Base-by-base conservation (phyloP, 2,888 invertebrate genomes). In the Rhamphomyia laevipes region DNA sequence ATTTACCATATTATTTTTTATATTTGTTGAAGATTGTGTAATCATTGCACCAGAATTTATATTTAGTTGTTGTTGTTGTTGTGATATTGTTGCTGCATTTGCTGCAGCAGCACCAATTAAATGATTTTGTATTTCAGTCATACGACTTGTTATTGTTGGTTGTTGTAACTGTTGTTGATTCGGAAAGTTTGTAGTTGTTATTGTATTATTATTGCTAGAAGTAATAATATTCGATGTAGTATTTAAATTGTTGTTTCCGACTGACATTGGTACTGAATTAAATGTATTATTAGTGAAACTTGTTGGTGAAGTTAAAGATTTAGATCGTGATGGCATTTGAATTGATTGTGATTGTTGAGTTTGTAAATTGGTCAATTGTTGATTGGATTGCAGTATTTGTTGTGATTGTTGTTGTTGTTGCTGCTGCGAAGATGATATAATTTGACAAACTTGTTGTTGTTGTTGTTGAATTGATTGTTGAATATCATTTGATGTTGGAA, bases 401-500 rank as follows among this genome's bases (percentile, higher is more conserved):
- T 40, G 46, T n/a, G 43, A 43, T 12, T 49, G 46, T 16, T 52
- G 38, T 5, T 35, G 47, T 5, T 31, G 45, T 33, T 45, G 2
- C 47, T 52, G 15, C 44, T 30, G 40, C 9, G 23, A 5, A 4
- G 23, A 4, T 9, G 23, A 9, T 27, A 27, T 2, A 6, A 27
- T 27, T 27, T 43, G 51, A 21, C 53, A 51, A 51, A 41, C 48
- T 50, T 35, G 48, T 46, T 5, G 49, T n/a, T 2, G 51, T 48
- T 1, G 50, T 46, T 13, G 46, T 43, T 23, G 50, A n/a, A 42
- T 42, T 27, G 31, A n/a, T 44, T 43, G 45, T 48, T 66, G 69
- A 37, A 67, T 64, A 49, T 70, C 70, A 52, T 67, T 67, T 18
- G 68, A 64, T 17, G 68, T 67, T 23, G 68, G 68, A 47, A 69